phyloP scores from a whole-genome alignment of 2,888 invertebrate genomes.

The Pammene fasciana region DNA sequence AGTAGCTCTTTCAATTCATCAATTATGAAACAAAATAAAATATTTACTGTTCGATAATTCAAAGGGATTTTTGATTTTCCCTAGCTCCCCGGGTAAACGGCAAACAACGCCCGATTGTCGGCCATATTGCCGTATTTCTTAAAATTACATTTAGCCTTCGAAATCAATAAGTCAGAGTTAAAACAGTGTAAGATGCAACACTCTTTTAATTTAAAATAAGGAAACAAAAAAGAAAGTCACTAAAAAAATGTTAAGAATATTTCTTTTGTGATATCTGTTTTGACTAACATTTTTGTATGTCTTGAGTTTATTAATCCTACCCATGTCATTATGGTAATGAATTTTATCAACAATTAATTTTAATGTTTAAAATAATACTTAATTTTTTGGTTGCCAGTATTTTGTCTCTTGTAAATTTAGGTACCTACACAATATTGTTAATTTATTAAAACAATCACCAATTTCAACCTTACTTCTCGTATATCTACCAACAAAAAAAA shows the following conservation, averaged over 20 bases:
- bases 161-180: conserved; percentile 51
- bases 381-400: too few relatives aligned
- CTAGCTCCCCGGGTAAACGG: conserved; percentile 43
- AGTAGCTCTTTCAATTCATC: conserved; percentile 22
- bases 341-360: too few relatives aligned
- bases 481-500: too few relatives aligned
- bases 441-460: too few relatives aligned
- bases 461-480: too few relatives aligned
- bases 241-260: background rate
- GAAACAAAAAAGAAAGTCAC: background rate
- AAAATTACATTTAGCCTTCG: conserved; percentile 68
- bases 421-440: too few relatives aligned
- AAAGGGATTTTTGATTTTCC: conserved; percentile 26
- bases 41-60: conserved; percentile 40
- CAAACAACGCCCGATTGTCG: conserved; percentile 58
- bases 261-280: too few relatives aligned
- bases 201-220: background rate
- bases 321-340: too few relatives aligned
- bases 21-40: conserved; percentile 37
- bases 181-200: conserved; percentile 35
- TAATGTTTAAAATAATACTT: too few relatives aligned
- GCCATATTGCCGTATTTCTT: conserved; percentile 63
- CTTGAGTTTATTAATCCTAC: too few relatives aligned
- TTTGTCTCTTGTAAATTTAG: too few relatives aligned
- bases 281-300: too few relatives aligned